Evolutionary conservation across 2,797 vertebrate genomes (phyloP), one percentile per base, ranked within the genome.

Genomic region (Hydrophis major): DNA sequence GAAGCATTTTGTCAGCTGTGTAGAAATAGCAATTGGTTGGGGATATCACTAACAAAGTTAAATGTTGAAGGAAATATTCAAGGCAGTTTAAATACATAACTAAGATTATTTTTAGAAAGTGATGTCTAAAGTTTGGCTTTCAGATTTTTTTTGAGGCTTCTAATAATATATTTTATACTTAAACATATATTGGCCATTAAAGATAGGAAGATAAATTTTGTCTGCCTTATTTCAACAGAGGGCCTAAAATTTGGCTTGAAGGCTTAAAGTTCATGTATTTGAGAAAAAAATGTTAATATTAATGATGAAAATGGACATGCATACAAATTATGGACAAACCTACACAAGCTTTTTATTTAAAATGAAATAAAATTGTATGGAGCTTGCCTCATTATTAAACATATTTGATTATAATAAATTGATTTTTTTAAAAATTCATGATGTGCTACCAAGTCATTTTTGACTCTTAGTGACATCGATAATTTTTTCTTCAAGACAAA

Each of bases 101-200:
- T 50, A 93, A 89, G 93, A 66, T 89, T 91, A 89, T 93, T 91
- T 93, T 89, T 93, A 91, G 66, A 91, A 63, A 93, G n/a, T 61
- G 69, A 32, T 91, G 37, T 63, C 20, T 88, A 56, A 93, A 56
- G 47, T 93, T 86, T 63, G 37, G 56, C n/a, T 63, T 93, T 91
- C 63, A 89, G 89, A 7, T 56, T 32, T 56, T 56, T 93, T 61
- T 78, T 57, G 32, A 69, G n/a, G 32, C 25, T 60, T 93, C 50
- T 42, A 56, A 56, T 66, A 56, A 63, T 59, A 57, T 10, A 50
- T 25, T 83, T 59, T 32, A 7, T 50, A n/a, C 27, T 83, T 13
- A 66, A 37, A 18, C 37, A 22, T 92, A 18, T 87, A 87, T 66
- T 66, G 16, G 32, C 10, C 42, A 47, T 47, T 47, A 83, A 83